phyloP scores from a whole-genome alignment of 2,888 invertebrate species.

The Taenaris catops region DNA sequence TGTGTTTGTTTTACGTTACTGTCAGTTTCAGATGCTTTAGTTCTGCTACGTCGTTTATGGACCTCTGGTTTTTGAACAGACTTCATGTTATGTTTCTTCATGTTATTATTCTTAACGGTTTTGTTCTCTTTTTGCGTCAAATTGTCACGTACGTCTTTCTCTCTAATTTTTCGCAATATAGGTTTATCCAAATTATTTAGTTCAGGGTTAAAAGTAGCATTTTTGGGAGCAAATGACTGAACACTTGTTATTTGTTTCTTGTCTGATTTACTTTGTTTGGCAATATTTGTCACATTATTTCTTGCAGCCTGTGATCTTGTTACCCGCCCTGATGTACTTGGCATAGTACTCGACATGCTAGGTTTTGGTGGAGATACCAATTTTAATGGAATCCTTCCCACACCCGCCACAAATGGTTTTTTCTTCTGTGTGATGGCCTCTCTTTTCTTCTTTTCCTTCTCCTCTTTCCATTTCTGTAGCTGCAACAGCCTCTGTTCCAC shows the following conservation, averaged over 20 bases:
- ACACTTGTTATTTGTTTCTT: conserved; percentile 12
- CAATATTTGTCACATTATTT: conserved; percentile 12
- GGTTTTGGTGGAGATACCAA: conserved; percentile 50
- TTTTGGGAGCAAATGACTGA: conserved; percentile 73
- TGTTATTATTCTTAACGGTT: background rate
- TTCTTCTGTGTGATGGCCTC: conserved; percentile 46
- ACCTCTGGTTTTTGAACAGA: no score
- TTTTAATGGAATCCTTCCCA: conserved; percentile 40
- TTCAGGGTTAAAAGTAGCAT: conserved; percentile 72
- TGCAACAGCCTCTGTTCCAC: conserved; percentile 47
- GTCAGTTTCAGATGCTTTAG: no score
- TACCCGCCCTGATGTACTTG: conserved; percentile 53
- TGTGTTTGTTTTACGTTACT: no score
- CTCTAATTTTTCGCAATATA: background rate
- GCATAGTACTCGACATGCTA: conserved; percentile 39
- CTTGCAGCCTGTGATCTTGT: conserved; percentile 51
- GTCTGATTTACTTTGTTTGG: conserved; percentile 15
- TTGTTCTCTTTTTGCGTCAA: background rate
- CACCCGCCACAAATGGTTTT: conserved; percentile 58
- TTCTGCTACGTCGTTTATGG: no score
- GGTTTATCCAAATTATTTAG: conserved; percentile 37
- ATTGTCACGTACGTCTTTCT: no score
- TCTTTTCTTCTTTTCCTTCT: conserved; percentile 56
- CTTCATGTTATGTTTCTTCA: background rate
- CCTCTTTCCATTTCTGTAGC: conserved; percentile 63